Evolutionary conservation across 2,888 invertebrate genomes (phyloP).

Genomic region (Amiota mariae): DNA sequence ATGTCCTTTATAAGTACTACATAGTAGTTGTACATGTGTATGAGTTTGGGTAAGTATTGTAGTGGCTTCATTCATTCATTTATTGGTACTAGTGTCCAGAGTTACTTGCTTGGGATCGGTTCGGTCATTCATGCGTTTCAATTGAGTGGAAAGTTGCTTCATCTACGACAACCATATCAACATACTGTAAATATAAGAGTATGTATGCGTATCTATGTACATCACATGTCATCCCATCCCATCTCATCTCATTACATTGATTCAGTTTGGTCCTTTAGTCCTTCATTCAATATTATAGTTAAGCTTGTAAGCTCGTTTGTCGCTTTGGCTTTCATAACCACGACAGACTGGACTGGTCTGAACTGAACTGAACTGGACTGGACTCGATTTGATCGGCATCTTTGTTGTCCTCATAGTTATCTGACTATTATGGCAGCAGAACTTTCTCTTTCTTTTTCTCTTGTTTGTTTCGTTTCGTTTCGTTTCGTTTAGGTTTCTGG

Average conservation of each 20-base stretch:
- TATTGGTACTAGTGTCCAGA: neutral
- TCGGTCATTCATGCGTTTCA: constrained; percentile 60
- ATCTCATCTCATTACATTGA: no score
- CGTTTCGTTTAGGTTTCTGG: constrained; percentile 7
- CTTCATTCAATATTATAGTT: constrained; percentile 8
- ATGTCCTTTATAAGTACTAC: no score
- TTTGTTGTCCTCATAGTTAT: neutral
- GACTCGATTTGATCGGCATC: neutral
- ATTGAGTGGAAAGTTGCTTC: constrained; percentile 59
- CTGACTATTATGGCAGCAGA: neutral
- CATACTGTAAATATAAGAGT: neutral
- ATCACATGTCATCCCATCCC: no score
- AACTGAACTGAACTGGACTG: neutral
- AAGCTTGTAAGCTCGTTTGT: constrained; percentile 57
- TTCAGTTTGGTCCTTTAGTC: neutral
- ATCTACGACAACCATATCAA: neutral
- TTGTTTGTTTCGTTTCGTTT: neutral
- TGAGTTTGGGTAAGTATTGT: neutral
- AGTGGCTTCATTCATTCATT: constrained; percentile 19
- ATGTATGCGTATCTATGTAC: neutral
- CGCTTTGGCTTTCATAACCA: constrained; percentile 41
- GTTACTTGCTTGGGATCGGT: constrained; percentile 22
- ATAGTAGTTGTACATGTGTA: no score
- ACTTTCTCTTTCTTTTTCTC: constrained; percentile 1
- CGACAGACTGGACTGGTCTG: neutral